Base-by-base conservation (phyloP, 1,140 invertebrate genomes). In the Notospermus geniculatus region DNA sequence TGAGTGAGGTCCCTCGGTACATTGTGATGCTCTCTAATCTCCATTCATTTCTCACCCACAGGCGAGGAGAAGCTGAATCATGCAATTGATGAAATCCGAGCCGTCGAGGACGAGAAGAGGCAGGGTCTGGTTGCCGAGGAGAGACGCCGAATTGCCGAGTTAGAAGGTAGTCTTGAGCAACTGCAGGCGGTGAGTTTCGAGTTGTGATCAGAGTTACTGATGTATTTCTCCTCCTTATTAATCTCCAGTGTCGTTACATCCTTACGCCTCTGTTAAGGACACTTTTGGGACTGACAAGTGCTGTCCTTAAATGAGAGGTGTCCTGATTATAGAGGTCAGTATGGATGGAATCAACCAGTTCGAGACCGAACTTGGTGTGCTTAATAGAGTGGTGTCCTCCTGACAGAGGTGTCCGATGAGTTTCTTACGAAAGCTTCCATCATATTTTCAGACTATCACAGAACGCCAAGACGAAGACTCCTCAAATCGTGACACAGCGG, bases 41-140 rank as follows among this genome's bases (percentile, higher is more conserved):
- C n/a, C n/a, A n/a, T n/a, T n/a, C 4, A 28, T 59, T 29, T 36
- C 25, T 41, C 22, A 2, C 5, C 54, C 30, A 7, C 54, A 79
- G 77, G 66, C 63, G 77, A 78, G 57, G 73, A 77, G 43, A 72
- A 71, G 50, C 57, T 79, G 45, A 76, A 80, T 56, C 58, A 70
- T 41, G 75, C 75, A 43, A 73, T 80, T 45, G 77, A 77, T 41
- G 77, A 78, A 23, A 67, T 77, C 9, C 57, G 68, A 29, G 63
- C 64, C 7, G 59, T 68, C 7, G 77, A 80, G 55, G 59, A 60
- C 15, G 76, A 77, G 59, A 79, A 75, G 52, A 59, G 70, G 55
- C 70, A 72, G 56, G 70, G 60, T 53, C 69, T 64, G 25, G 53
- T 76, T 1, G 67, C 64, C 17, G 63, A 59, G 11, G 74, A 77